Conservation (phyloP, 2,888 invertebrate genomes). For the Orthonevra nobilis region DNA sequence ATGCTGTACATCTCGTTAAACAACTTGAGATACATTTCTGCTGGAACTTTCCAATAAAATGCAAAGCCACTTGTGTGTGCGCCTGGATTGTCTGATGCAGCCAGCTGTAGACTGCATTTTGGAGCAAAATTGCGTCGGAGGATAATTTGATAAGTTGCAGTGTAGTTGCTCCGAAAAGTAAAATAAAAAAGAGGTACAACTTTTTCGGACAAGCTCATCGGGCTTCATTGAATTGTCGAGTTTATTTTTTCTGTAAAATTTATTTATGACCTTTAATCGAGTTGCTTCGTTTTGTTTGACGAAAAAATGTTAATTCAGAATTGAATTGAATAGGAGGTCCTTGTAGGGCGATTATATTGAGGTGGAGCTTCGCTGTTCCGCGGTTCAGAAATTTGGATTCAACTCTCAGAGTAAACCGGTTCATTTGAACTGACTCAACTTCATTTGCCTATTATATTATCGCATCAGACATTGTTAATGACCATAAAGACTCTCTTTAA, state of each 20-base stretch:
- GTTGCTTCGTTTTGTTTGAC: constrained; percentile 25
- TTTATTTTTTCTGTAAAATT: constrained; percentile 38
- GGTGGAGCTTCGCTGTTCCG: no score
- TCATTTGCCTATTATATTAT: no score
- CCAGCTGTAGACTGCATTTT: not conserved
- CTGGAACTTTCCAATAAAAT: constrained; percentile 16
- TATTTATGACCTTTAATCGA: constrained; percentile 51
- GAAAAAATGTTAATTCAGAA: no score
- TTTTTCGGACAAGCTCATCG: constrained; percentile 29
- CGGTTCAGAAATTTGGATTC: no score
- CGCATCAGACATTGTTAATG: no score
- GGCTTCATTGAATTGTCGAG: constrained; percentile 35
- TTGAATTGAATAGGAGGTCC: no score
- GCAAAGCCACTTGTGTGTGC: constrained; percentile 10
- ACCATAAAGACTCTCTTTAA: no score
- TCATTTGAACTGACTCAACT: no score
- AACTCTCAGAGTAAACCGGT: no score
- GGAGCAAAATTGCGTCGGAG: not conserved
- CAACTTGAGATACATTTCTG: constrained; percentile 45
- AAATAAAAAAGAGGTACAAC: not conserved
- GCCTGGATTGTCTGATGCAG: not conserved
- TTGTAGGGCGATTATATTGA: no score
- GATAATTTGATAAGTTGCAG: constrained; percentile 44
- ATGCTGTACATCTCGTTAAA: constrained; percentile 18
- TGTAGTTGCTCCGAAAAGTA: constrained; percentile 7